Conservation (phyloP, 2,797 vertebrate genomes). For the Telmatherina bonti region DNA sequence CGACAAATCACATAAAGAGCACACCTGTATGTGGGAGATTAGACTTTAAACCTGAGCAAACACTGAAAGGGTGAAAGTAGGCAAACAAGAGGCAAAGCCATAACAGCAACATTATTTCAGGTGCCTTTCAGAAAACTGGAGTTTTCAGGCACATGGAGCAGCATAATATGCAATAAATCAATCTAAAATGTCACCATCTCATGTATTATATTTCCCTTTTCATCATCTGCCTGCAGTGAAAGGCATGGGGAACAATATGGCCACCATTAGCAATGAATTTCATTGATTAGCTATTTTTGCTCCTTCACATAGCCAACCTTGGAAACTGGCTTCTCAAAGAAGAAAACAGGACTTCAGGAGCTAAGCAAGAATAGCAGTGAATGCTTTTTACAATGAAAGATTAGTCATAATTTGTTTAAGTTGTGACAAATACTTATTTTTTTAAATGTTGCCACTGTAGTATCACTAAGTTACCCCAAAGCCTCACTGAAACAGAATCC, state of each 20-base stretch:
- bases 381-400: slow-evolving; percentile 50
- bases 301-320: slow-evolving; percentile 32
- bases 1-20: slow-evolving; percentile 63
- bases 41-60: slow-evolving; percentile 59
- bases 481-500: slow-evolving; percentile 60
- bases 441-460: slow-evolving; percentile 63
- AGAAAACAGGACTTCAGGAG: slow-evolving; percentile 30
- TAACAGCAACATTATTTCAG: slow-evolving; percentile 37
- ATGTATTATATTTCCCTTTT: slow-evolving; percentile 32
- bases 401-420: slow-evolving; percentile 59
- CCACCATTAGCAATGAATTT: slow-evolving; percentile 30
- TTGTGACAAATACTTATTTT: slow-evolving; percentile 64
- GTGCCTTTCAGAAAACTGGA: slow-evolving; percentile 1
- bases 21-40: slow-evolving; percentile 69
- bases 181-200: slow-evolving; percentile 41
- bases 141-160: slow-evolving; percentile 19
- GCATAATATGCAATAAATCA: slow-evolving; percentile 44
- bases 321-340: slow-evolving; percentile 11
- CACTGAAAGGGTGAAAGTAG: slow-evolving; percentile 44
- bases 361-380: slow-evolving; percentile 26
- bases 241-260: slow-evolving; percentile 6
- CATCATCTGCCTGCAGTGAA: slow-evolving; percentile 28
- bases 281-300: slow-evolving; percentile 26
- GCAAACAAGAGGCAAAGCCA: slow-evolving; percentile 53
- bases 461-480: slow-evolving; percentile 65